Conservation (phyloP, 2,888 invertebrate genomes). For the Periphyllus acericola region DNA sequence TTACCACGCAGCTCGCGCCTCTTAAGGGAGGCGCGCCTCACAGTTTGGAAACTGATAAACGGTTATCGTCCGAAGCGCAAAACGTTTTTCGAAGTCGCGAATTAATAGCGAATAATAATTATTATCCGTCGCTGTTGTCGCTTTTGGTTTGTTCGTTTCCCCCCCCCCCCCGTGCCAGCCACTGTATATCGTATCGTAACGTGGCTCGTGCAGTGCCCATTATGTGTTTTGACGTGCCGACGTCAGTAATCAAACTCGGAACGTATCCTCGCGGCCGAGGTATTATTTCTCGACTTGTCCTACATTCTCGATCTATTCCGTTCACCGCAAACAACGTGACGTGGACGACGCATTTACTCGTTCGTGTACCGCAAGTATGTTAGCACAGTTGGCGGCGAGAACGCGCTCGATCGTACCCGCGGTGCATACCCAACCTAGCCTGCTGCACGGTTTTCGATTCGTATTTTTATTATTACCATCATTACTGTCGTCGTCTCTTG, state of each 20-base stretch:
- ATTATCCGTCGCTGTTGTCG: neutral
- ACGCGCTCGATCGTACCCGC: neutral
- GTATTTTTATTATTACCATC: neutral
- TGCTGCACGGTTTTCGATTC: neutral
- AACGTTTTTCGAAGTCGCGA: neutral
- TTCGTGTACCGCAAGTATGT: neutral
- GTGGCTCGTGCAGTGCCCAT: neutral
- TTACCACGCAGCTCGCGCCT: too few species aligned
- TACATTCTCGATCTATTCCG: neutral
- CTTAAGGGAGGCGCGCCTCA: too few species aligned
- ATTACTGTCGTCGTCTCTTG: too few species aligned
- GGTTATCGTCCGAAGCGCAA: neutral
- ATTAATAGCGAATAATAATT: neutral
- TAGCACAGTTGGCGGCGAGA: neutral
- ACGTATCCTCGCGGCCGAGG: neutral
- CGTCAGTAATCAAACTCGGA: neutral
- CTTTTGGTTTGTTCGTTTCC: neutral
- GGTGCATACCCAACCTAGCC: neutral
- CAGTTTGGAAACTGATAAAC: neutral
- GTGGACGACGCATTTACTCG: neutral
- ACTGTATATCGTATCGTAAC: too few species aligned
- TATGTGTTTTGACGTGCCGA: neutral
- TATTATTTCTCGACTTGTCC: neutral
- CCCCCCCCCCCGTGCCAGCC: too few species aligned
- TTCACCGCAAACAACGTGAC: neutral